These are phyloP conservation scores for Chymomyza caudatula DNA, from an alignment of 2,888 invertebrate genomes.

Conservation along the genomic window DNA sequence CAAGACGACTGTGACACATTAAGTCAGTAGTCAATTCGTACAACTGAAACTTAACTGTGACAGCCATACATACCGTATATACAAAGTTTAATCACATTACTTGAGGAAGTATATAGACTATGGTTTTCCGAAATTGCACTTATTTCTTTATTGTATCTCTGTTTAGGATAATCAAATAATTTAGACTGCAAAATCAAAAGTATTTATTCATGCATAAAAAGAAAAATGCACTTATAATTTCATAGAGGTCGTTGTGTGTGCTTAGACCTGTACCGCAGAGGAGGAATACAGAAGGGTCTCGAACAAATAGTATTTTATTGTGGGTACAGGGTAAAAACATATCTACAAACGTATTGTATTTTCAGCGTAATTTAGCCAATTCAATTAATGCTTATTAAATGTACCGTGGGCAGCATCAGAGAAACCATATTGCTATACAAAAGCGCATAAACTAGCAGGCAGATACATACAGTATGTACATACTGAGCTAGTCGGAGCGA, in stretches of 20 bases:
- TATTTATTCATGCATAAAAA: too few relatives aligned
- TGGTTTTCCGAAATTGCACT: too few relatives aligned
- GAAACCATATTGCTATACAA: conserved; percentile 22
- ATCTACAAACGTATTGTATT: conserved; percentile 15
- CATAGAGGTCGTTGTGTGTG: too few relatives aligned
- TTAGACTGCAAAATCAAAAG: too few relatives aligned
- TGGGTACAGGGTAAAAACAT: neutral
- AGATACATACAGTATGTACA: neutral
- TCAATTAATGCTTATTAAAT: conserved; percentile 70
- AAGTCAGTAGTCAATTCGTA: neutral
- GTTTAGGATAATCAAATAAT: neutral
- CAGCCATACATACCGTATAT: too few relatives aligned
- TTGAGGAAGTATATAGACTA: too few relatives aligned
- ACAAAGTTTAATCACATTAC: too few relatives aligned
- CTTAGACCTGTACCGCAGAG: neutral
- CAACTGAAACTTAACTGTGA: too few relatives aligned
- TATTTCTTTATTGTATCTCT: too few relatives aligned
- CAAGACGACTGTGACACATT: neutral
- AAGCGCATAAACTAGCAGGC: conserved; percentile 16
- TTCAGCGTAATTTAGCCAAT: conserved; percentile 71
- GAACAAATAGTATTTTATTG: neutral
- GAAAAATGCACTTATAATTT: neutral
- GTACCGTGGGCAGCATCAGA: conserved; percentile 31
- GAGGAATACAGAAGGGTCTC: neutral
- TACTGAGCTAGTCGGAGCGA: too few relatives aligned